Base-by-base conservation (phyloP, 2,797 vertebrate genomes). In the Sparus aurata region DNA sequence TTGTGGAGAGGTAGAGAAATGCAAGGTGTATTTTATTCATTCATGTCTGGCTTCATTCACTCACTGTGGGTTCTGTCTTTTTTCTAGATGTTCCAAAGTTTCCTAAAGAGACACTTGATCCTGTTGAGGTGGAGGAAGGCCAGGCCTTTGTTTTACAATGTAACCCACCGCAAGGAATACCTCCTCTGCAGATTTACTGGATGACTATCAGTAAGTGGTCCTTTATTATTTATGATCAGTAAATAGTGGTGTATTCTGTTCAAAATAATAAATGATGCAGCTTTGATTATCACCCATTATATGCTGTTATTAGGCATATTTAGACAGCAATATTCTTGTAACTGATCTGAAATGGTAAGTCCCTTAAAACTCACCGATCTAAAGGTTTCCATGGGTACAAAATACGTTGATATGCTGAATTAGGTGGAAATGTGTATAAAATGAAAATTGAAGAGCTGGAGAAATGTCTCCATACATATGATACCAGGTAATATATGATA, bases 111-210 rank as follows among this genome's bases (percentile, higher is more conserved):
- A 97, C 96, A 23, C 96, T 97, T 0, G 95, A 97, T 5, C 97
- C 97, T 18, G 84, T 99, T 0, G 92, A 94, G 46, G 97, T 98
- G 57, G 97, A 97, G 64, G 97, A 98, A 75, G 98, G 98, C 1
- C 95, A 98, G 79, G 76, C 97, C 18, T 95, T 99, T 57, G 91
- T 95, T 75, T 91, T 99, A 25, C 92, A 95, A 12, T 99, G 98
- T 67, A 94, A 97, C 52, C 98, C 98, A 4, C 98, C 98, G 0
- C 93, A 94, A 90, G 98, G 98, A 57, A 97, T 99, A 11, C 97
- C 97, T 0, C 98, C 98, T 5, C 84, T 99, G 76, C 97, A 98
- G 75, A 97, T 99, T 83, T 98, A 98, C 75, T 99, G 98, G 98
- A 99, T 99, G 98, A 99, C 97, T 12, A 97, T 98, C 46, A 96